A percentile compares a stretch with the other conserved stretches of the same genome.
These are phyloP conservation scores for Dryobota labecula DNA, from an alignment of 2,888 invertebrate species.

Conservation along the genomic window DNA sequence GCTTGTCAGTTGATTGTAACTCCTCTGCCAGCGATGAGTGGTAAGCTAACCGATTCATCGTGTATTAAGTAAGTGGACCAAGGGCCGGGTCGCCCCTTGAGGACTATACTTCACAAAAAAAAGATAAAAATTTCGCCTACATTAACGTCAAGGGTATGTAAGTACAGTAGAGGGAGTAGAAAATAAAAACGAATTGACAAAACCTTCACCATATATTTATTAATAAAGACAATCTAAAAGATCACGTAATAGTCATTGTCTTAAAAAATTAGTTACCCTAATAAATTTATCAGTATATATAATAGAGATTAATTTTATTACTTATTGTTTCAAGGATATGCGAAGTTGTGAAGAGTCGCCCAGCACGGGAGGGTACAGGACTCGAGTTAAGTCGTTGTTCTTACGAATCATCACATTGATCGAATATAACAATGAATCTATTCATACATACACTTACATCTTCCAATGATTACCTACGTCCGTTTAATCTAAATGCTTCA, in stretches of 20 bases:
- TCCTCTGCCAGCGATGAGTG: not conserved
- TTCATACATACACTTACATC: conserved; percentile 84
- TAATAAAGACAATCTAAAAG: conserved; percentile 91
- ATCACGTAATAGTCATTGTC: conserved; percentile 91
- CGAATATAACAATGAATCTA: conserved; percentile 88
- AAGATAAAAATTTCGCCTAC: not conserved
- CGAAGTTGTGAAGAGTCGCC: conserved; percentile 88
- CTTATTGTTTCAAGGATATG: conserved; percentile 91
- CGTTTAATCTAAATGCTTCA: conserved; percentile 88
- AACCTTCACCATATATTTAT: conserved; percentile 91
- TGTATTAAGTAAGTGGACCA: not conserved
- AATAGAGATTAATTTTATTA: conserved; percentile 88
- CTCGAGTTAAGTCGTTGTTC: conserved; percentile 88
- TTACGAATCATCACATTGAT: conserved; percentile 88
- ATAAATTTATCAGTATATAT: conserved; percentile 90
- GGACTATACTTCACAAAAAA: not conserved
- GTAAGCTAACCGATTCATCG: not conserved
- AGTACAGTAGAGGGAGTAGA: conserved; percentile 40
- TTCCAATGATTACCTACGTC: conserved; percentile 84
- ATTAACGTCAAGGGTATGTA: not conserved
- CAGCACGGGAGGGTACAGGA: conserved; percentile 75
- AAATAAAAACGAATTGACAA: conserved; percentile 88
- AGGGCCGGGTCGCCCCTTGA: not conserved
- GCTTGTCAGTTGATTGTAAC: not conserved
- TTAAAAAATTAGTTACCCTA: conserved; percentile 91